Base-by-base conservation (phyloP, 23 tunicate genomes). In the Pegea sp. region DNA sequence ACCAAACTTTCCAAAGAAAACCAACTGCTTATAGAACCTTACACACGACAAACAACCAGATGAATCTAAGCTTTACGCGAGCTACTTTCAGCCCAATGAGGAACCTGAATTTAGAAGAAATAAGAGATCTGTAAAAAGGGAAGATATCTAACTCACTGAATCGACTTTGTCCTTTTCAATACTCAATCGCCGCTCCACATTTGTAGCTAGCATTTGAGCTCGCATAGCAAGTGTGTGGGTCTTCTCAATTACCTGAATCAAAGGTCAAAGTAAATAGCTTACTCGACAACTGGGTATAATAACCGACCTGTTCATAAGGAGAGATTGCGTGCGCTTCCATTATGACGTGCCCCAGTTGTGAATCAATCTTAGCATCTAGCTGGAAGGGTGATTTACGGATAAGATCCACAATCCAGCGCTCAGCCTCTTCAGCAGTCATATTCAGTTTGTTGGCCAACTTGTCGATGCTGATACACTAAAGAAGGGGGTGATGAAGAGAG, bases 261-360 rank as follows among this genome's bases (percentile, higher is more conserved):
- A 56, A 1, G 24, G 1, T 8, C 26, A 59, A 22, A n/a, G n/a
- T n/a, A n/a, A n/a, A n/a, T n/a, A 38, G 16, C 11, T 8, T 38
- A 8, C 16, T 38, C 11, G 13, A 38, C 11, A 38, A 16, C 13
- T 8, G 11, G 46, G 11, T 8, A 24, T 31, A 0, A 58, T 25
- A 7, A 24, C 74, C 1, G 0, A 78, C 99, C 73, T 91, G 99
- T 57, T 78, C 93, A 38, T 91, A 74, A 8, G 93, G 76, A 6
- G 90, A 78, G 5, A 74, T 59, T 2, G 99, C 92, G 60, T 78
- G 93, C 7, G 90, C 64, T 27, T 78, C 90, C 99, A 91, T 91
- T 73, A 91, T 68, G 16, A 91, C 99, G 56, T 91, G 99, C 20
- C 99, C 99, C 69, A 74, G 58, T 44, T 91, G 75, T 19, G 99